Evolutionary conservation across 2,113 vertebrate species (phyloP).

Genomic region (Stictonetta naevosa): DNA sequence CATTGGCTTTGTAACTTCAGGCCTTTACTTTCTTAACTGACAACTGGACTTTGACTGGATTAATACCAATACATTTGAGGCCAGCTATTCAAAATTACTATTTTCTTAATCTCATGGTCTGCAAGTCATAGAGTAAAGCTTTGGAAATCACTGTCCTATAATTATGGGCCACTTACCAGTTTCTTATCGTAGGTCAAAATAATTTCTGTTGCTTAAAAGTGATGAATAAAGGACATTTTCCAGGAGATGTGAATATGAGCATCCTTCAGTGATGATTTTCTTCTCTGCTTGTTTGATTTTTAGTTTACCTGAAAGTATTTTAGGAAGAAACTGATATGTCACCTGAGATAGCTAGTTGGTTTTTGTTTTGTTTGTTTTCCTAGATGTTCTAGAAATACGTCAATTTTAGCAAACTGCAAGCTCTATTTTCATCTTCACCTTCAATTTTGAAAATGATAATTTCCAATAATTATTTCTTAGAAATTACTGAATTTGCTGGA

Average conservation of each 20-base stretch:
- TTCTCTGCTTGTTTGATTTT: background rate
- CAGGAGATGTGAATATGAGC: background rate
- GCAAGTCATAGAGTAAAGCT: background rate
- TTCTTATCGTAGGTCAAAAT: background rate
- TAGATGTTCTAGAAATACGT: background rate
- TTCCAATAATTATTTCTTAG: background rate
- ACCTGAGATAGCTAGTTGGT: background rate
- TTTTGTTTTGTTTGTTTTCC: background rate
- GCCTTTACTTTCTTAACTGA: background rate
- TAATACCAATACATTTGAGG: fast-evolving
- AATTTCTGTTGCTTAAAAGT: background rate
- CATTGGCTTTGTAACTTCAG: background rate
- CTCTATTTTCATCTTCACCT: background rate
- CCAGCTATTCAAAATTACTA: background rate
- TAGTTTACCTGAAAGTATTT: background rate
- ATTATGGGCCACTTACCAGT: background rate
- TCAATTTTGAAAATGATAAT: background rate
- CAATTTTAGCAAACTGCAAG: background rate
- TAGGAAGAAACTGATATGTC: background rate
- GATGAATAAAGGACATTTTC: background rate
- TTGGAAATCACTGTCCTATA: background rate
- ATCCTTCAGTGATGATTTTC: background rate
- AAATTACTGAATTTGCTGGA: background rate
- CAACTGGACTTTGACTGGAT: background rate
- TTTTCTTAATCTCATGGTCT: background rate